Base-by-base conservation (phyloP, 2,888 invertebrate species). In the Heteromurus nitidus region DNA sequence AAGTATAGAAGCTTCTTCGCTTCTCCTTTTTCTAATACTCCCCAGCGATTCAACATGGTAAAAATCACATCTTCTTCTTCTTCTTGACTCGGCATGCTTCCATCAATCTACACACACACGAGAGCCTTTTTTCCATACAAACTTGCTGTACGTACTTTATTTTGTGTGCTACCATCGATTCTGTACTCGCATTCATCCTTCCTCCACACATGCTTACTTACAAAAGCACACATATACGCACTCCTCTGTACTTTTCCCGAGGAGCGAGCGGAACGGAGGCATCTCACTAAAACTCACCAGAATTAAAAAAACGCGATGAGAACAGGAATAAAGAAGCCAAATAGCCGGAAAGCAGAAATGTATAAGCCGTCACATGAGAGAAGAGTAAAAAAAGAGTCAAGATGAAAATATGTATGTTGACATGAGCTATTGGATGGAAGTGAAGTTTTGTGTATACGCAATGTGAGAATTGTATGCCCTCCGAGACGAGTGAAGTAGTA, bases 271-370 rank as follows among this genome's bases (percentile, higher is more conserved):
- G 18, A 24, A 42, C 20, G 44, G 9, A 30, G 9, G 16, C 24
- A 24, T 58, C n/a, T 58, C 58, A 31, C 36, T 62, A 13, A 1
- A 5, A 5, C 62, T 62, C 1, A 13, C n/a, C 18, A 18, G 31
- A 31, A n/a, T n/a, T n/a, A 20, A 65, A 42, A 70, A 60, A 31
- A 44, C 13, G 44, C 28, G 28, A 62, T 30, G 62, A 72, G 36
- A 73, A 50, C 22, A 64, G 50, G 22, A 73, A 64, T 64, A 64
- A 73, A 73, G 55, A 50, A 73, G 73, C 28, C 62, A 74, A 76
- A 68, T 47, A 76, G 67, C 76, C 68, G 76, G 67, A 68, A 76
- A 68, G 68, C 30, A 67, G 28, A 62, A 76, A 68, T 58, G 67
- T 64, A 58, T 67, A 75, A 76, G 60, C 60, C 76, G 68, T 76